A percentile compares a stretch with the other conserved stretches of the same genome.
Evolutionary conservation across 2,113 vertebrate genomes (phyloP).

Genomic region (Epinephelus lanceolatus): DNA sequence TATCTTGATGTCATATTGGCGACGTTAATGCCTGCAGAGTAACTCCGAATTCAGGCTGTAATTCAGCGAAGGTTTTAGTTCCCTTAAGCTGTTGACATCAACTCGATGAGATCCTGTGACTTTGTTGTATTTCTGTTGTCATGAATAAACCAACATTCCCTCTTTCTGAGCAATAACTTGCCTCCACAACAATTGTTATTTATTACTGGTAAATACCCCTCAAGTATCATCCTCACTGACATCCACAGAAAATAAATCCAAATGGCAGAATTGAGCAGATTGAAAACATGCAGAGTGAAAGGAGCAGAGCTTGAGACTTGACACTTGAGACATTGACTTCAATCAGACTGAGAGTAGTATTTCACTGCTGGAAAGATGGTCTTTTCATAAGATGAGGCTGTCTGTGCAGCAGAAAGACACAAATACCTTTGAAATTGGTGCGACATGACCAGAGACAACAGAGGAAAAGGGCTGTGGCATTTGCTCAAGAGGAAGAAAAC

Average conservation of each 20-base stretch:
- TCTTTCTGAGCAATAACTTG: neutral
- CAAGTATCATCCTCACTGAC: neutral
- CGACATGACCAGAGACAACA: no score
- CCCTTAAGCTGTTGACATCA: neutral
- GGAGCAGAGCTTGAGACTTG: no score
- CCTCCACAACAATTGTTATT: neutral
- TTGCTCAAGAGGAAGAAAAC: no score
- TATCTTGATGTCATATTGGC: neutral
- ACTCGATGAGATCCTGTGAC: neutral
- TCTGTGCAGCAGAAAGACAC: no score
- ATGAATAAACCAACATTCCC: neutral
- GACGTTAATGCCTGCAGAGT: neutral
- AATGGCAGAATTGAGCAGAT: neutral
- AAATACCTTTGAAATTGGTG: no score
- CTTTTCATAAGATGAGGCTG: no score
- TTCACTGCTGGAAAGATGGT: no score
- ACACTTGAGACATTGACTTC: neutral
- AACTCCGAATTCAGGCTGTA: constrained; percentile 1
- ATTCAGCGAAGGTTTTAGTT: neutral
- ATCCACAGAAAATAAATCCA: neutral
- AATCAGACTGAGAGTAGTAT: neutral
- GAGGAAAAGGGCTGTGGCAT: no score
- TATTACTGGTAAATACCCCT: neutral
- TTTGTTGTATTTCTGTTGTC: neutral
- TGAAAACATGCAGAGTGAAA: neutral